These are phyloP conservation scores for Regulus satrapa DNA, from an alignment of 2,113 vertebrate species.

Conservation along the genomic window DNA sequence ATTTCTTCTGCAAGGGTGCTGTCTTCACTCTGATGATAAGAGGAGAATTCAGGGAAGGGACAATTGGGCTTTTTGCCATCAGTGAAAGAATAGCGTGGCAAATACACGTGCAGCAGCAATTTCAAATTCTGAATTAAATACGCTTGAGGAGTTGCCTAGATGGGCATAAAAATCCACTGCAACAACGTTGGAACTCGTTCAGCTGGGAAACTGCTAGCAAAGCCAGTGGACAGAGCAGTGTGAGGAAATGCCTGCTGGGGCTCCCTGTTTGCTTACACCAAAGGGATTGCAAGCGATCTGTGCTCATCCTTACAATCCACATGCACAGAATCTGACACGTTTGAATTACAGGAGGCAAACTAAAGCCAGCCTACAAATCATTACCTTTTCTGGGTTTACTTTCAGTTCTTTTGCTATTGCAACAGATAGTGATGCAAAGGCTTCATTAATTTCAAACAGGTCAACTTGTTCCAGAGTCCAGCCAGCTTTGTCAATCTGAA, in stretches of 20 bases:
- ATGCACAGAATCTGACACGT: not conserved
- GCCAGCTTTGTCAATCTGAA: conserved; percentile 86
- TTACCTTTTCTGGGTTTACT: conserved; percentile 87
- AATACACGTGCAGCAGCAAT: rapidly evolving
- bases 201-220: not conserved
- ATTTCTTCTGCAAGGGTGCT: not conserved
- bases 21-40: not conserved
- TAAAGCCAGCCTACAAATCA: not conserved
- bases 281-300: not conserved
- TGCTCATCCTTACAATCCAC: not conserved
- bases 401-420: conserved; percentile 88
- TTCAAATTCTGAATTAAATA: not conserved
- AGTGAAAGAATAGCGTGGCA: not conserved
- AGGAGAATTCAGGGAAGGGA: not conserved
- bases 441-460: conserved; percentile 95
- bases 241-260: rapidly evolving
- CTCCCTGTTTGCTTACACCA: not conserved
- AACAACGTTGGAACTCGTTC: rapidly evolving
- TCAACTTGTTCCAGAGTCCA: conserved; percentile 91
- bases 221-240: rapidly evolving
- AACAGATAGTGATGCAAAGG: conserved; percentile 83
- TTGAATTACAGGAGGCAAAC: not conserved
- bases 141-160: not conserved
- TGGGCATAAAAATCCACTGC: too few relatives aligned
- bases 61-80: not conserved